Evolutionary conservation across 2,797 vertebrate genomes (phyloP), one percentile per base, ranked within the genome.

Genomic region (Adelosebastes latens): DNA sequence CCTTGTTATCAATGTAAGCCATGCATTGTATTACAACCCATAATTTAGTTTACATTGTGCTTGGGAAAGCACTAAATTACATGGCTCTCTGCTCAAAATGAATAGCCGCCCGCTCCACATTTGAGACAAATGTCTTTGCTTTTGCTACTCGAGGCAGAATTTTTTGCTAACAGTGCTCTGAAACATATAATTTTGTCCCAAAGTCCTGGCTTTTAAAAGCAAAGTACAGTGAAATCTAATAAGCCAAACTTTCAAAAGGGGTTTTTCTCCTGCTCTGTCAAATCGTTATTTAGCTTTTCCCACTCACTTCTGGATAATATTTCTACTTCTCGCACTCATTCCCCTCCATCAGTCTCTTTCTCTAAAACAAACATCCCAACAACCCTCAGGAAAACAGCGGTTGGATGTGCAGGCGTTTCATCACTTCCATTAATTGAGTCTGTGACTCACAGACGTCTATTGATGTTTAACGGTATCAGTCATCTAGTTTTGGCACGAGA

Each of bases 31-130:
- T 91, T 93, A 93, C 89, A 94, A 91, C 91, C 83, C 27, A 83
- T 92, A 94, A 95, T 96, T 95, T 93, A 90, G 85, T 92, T 92
- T 92, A 92, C 89, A 93, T 93, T 93, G 91, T 85, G 88, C 87
- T 86, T 80, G 81, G 79, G 77, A 87, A 87, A 84, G 86, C 83
- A 83, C 75, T 92, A 90, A 94, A 95, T 94, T 91, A 90, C 86
- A 92, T 72, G 86, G 81, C 81, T 86, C 92, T 88, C 77, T 89
- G 77, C 84, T 89, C 65, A 70, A 87, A 95, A 94, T 93, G 72
- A 93, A 91, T 87, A 90, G 88, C 81, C 85, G 13, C 67, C 77
- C 72, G 70, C 92, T 89, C 78, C 89, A 84, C 92, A 87, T 75
- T 89, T 79, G 83, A 94, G 88, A 94, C 91, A 89, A 93, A 92